Evolutionary conservation across 2,888 invertebrate genomes (phyloP).

Genomic region (Synergus gifuensis): DNA sequence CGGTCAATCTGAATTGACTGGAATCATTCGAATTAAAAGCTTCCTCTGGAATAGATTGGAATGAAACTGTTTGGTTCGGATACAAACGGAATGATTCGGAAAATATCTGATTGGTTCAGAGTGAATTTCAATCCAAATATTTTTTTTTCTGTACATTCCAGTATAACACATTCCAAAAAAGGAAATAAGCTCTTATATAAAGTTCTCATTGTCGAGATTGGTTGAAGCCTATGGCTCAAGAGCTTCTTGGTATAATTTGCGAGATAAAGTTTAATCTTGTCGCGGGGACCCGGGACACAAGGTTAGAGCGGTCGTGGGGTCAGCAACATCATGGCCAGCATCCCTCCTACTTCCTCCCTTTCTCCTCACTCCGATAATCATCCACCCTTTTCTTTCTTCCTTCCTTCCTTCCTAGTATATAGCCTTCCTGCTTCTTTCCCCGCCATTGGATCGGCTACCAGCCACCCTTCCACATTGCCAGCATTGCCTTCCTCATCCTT

Average conservation of each 20-base stretch:
- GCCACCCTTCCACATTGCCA: constrained; percentile 29
- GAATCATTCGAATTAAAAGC: no score
- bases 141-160: no score
- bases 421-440: constrained; percentile 30
- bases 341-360: constrained; percentile 56
- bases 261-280: constrained; percentile 62
- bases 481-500: constrained; percentile 45
- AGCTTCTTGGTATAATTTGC: constrained; percentile 52
- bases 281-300: constrained; percentile 67
- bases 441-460: constrained; percentile 41
- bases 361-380: constrained; percentile 54
- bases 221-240: constrained; percentile 20
- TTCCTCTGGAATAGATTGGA: no score
- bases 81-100: no score
- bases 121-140: no score
- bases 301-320: constrained; percentile 76
- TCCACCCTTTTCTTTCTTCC: constrained; percentile 61
- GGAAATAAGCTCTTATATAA: background rate
- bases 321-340: constrained; percentile 75
- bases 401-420: constrained; percentile 52
- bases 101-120: no score
- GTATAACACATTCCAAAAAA: background rate
- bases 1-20: no score
- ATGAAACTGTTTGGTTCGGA: no score
- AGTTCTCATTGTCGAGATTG: constrained; percentile 20